Evolutionary conservation across 2,797 vertebrate species (phyloP).

Genomic region (Parambassis ranga): DNA sequence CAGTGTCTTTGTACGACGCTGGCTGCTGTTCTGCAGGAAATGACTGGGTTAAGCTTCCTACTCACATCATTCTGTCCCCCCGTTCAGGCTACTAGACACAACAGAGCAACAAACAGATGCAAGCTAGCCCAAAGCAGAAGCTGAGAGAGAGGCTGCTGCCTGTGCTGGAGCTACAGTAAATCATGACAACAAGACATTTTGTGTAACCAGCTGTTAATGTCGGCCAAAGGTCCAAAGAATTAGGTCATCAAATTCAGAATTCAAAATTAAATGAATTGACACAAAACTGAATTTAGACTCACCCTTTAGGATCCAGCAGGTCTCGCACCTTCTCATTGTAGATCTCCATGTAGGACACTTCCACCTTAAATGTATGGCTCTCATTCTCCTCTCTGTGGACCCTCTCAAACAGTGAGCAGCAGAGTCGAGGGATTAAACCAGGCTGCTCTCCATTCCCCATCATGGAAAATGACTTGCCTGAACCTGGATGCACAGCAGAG

Average conservation of each 20-base stretch:
- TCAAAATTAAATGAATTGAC: no score
- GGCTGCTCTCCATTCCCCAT: constrained; percentile 96
- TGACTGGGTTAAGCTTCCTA: constrained; percentile 61
- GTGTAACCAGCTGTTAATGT: constrained; percentile 5
- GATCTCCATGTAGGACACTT: constrained; percentile 99
- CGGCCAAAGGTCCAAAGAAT: background rate
- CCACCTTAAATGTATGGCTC: constrained; percentile 92
- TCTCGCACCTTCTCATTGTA: constrained; percentile 99
- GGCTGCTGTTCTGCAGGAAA: constrained; percentile 60
- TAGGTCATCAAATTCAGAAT: background rate
- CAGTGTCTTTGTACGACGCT: constrained; percentile 54
- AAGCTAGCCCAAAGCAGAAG: constrained; percentile 9
- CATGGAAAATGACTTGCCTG: constrained; percentile 99
- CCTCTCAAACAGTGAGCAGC: constrained; percentile 94
- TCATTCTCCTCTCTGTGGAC: constrained; percentile 88
- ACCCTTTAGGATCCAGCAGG: constrained; percentile 98
- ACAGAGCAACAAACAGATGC: constrained; percentile 48
- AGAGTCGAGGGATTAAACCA: constrained; percentile 96
- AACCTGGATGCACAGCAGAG: constrained; percentile 80
- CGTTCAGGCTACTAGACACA: constrained; percentile 53
- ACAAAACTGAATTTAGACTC: constrained; percentile 72
- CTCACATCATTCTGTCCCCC: constrained; percentile 41
- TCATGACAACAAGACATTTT: constrained; percentile 2
- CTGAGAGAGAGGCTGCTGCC: constrained; percentile 7
- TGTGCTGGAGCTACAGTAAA: background rate